These are phyloP conservation scores for Drosophila willistoni DNA, from an alignment of 1,140 invertebrate species.

Conservation along the genomic window DNA sequence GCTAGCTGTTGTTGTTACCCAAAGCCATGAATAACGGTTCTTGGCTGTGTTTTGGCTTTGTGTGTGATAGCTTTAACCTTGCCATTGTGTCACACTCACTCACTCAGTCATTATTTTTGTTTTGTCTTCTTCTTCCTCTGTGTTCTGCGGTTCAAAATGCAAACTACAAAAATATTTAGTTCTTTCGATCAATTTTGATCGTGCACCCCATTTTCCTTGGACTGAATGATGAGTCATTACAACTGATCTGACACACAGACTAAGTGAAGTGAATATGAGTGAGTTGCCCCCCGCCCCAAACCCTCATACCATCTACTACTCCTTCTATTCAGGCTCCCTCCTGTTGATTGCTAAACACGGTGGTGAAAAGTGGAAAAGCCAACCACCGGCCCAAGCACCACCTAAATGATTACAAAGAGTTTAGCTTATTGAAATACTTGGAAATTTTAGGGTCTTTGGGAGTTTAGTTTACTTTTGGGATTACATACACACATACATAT, in stretches of 20 bases:
- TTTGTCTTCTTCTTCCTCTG: too few relatives aligned
- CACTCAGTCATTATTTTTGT: background rate
- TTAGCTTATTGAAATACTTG: background rate
- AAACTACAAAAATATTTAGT: slow-evolving; percentile 9
- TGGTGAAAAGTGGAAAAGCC: background rate
- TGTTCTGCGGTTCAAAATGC: slow-evolving; percentile 1
- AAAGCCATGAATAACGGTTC: slow-evolving; percentile 54
- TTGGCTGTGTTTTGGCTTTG: slow-evolving; percentile 16
- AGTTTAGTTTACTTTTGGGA: background rate
- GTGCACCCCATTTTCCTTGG: slow-evolving; percentile 32
- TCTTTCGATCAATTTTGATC: slow-evolving; percentile 1
- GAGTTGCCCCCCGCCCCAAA: background rate
- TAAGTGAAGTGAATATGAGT: background rate
- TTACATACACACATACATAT: background rate
- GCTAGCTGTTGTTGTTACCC: background rate
- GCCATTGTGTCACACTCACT: slow-evolving; percentile 18
- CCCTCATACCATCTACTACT: too few relatives aligned
- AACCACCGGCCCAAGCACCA: background rate
- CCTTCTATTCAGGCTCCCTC: too few relatives aligned
- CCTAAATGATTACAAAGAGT: background rate
- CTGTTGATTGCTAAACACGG: background rate
- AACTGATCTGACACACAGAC: slow-evolving; percentile 16
- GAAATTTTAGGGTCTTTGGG: background rate
- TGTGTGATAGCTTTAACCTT: slow-evolving; percentile 20
- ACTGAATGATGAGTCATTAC: slow-evolving; percentile 38